Evolutionary conservation across 2,113 vertebrate species (phyloP).

Genomic region (Chloebia gouldiae): DNA sequence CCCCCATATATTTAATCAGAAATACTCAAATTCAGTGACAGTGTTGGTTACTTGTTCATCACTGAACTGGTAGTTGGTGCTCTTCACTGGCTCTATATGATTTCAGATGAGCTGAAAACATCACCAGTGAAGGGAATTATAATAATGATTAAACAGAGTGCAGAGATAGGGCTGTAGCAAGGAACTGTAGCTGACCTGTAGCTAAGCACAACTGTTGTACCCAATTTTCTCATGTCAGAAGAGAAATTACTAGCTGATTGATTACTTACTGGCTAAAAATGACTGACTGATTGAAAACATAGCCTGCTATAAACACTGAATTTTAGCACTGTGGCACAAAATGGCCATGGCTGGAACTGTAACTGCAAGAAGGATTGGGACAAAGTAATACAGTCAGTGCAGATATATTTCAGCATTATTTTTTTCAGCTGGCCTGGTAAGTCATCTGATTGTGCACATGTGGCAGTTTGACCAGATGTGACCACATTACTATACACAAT

Average conservation of each 20-base stretch:
- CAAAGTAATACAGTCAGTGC: neutral
- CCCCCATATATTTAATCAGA: neutral
- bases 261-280: neutral
- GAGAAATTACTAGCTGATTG: neutral
- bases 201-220: neutral
- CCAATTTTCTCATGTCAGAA: neutral
- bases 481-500: neutral
- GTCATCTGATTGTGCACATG: neutral
- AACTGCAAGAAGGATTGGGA: neutral
- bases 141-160: neutral
- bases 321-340: neutral
- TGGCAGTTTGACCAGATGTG: slow-evolving; percentile 4
- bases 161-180: neutral
- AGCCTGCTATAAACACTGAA: neutral
- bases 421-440: slow-evolving; percentile 7
- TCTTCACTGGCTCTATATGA: neutral
- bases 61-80: rapidly evolving
- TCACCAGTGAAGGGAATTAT: neutral
- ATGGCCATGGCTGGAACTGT: neutral
- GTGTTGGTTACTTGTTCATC: neutral
- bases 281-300: neutral
- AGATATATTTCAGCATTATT: neutral
- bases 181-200: neutral
- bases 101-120: slow-evolving; percentile 7
- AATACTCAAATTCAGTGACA: neutral